Base-by-base conservation (phyloP, 2,888 invertebrate genomes). In the Colletes collaris region DNA sequence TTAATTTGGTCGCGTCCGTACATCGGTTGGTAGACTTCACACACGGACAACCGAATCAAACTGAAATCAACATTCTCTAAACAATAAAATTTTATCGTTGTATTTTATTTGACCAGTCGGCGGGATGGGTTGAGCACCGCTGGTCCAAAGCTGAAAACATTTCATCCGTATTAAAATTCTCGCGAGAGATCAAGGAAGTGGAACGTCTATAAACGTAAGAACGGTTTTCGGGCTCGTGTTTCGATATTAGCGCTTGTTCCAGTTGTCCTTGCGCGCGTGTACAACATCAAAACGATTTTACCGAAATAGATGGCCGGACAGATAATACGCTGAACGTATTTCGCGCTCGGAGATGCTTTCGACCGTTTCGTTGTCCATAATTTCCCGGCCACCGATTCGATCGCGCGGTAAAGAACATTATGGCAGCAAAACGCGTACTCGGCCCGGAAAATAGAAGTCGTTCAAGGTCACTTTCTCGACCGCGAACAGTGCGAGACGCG, bases 281-380 rank as follows among this genome's bases (percentile, higher is more conserved):
- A 49, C 56, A 67, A 52, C 60, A 49, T 58, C 49, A 11, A 46
- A 37, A 56, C 60, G 55, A 59, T 70, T 72, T 69, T 44, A 56
- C 13, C 46, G 63, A 60, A 58, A 64, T 58, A 52, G 52, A 78
- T 49, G 50, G 19, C n/a, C 19, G 58, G 27, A 69, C 69, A 69
- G 63, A 81, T 63, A 81, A 69, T 67, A 37, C 68, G 67, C 68
- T 59, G 75, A 81, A 80, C 68, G 16, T 69, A 66, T 6, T 72
- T 63, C 35, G 35, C 66, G 19, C 62, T 67, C 16, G 27, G 44
- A 46, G 10, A 46, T 10, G 58, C 35, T 8, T 35, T 65, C 75
- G 64, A 76, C 64, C 59, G 37, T 64, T 76, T 53, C 52, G 64
- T 76, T 49, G 37, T 46, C 59, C 64, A 64, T 60, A 35, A 53